Evolutionary conservation across 2,113 vertebrate genomes (phyloP), one percentile per base, ranked within the genome.

Genomic region (Gobius niger): DNA sequence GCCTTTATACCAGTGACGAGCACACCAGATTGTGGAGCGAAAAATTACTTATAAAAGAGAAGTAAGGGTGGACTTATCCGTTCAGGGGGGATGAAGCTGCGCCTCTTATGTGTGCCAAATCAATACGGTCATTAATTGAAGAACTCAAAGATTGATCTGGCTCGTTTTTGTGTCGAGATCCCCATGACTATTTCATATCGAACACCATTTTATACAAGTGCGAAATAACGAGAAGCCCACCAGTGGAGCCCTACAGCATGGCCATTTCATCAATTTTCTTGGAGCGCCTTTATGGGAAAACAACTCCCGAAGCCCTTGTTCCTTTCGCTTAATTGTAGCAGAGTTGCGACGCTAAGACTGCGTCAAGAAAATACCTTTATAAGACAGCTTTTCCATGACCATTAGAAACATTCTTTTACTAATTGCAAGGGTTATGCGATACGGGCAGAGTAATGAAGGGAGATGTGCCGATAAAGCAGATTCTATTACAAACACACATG

Each of bases 291-390:
- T 69, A 73, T 52, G 42, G 51, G 73, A 79, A 84, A 87, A 86
- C 67, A 18, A 82, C 83, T 82, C 73, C 80, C 46, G 49, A 47
- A 75, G 78, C 80, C 75, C 87, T 83, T 85, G 79, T 88, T 85
- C 83, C 56, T 67, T 84, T 69, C 67, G 66, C 50, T 74, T 86
- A 84, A 82, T 80, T 85, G 75, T 81, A 80, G 73, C 68, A 73
- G 44, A 19, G 57, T 72, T 81, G 78, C 80, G 71, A 34, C 24
- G 70, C 76, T 81, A 46, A 15, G 78, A 78, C 63, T 72, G 61
- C 4, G 0, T 63, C 41, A 81, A 65, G 60, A 73, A 56, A 67
- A 68, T 24, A 60, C 71, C 44, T 63, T 60, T 64, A 67, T 73
- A 67, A 51, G 63, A 72, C 57, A 65, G 7, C 15, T 14, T 81